A percentile compares a stretch with the other conserved stretches of the same genome.
phyloP scores from a whole-genome alignment of 1,140 invertebrate genomes.

The Drosophila kikkawai region DNA sequence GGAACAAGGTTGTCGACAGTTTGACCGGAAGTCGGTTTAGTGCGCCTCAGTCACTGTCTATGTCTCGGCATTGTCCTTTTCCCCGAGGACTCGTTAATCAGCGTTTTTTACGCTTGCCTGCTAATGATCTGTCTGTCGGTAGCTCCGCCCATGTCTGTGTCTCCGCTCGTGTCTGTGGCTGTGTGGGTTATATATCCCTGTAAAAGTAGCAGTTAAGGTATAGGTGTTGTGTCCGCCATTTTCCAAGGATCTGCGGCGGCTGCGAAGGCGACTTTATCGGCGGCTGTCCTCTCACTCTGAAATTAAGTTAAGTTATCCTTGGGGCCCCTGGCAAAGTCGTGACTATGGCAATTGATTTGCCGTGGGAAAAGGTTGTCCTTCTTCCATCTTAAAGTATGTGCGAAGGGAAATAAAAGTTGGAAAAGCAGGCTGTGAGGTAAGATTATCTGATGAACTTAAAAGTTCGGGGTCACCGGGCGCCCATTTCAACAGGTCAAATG shows the following conservation, averaged over 20 bases:
- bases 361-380: slow-evolving; percentile 5
- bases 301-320: slow-evolving; percentile 68
- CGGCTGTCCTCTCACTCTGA: slow-evolving; percentile 48
- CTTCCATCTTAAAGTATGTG: slow-evolving; percentile 5
- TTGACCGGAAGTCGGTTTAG: slow-evolving; percentile 45
- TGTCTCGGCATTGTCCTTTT: slow-evolving; percentile 25
- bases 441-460: slow-evolving; percentile 11
- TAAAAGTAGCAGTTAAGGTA: slow-evolving; percentile 3
- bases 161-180: background rate
- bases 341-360: slow-evolving; percentile 28
- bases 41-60: background rate
- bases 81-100: slow-evolving; percentile 79
- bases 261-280: slow-evolving; percentile 9
- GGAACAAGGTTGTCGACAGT: slow-evolving; percentile 25
- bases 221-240: slow-evolving; percentile 34
- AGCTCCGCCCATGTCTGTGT: background rate
- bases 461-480: background rate
- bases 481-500: slow-evolving; percentile 10
- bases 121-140: slow-evolving; percentile 76
- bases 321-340: slow-evolving; percentile 25
- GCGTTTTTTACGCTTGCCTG: slow-evolving; percentile 79
- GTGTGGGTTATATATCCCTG: slow-evolving; percentile 8
- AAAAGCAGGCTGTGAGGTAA: background rate
- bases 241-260: slow-evolving; percentile 33
- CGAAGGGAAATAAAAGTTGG: slow-evolving; percentile 11